phyloP scores from a whole-genome alignment of 64 coral and sea anemone genomes.

The Porites australiensis region DNA sequence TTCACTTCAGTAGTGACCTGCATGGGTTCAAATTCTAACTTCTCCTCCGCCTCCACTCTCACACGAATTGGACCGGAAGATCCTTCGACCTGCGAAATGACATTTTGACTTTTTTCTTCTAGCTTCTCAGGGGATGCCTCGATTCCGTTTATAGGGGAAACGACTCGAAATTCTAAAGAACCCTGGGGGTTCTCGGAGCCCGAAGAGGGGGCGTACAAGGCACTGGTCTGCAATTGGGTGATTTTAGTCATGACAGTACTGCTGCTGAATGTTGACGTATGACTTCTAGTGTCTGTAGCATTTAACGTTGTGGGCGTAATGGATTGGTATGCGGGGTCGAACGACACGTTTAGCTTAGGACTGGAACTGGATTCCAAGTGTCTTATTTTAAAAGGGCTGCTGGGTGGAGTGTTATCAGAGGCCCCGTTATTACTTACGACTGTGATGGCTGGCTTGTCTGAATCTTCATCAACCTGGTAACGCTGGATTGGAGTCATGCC shows the following conservation, averaged over 20 bases:
- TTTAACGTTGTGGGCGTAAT: slow-evolving; percentile 34
- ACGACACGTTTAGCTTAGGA: not conserved
- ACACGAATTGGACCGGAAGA: slow-evolving; percentile 38
- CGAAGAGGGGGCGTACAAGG: not conserved
- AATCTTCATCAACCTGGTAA: slow-evolving; percentile 29
- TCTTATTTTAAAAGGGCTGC: slow-evolving; percentile 2
- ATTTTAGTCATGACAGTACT: slow-evolving; percentile 29
- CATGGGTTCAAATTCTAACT: slow-evolving; percentile 45
- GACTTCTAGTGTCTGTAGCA: slow-evolving; percentile 54
- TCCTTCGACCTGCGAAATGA: slow-evolving; percentile 50
- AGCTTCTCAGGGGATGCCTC: not conserved
- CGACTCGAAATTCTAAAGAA: not conserved
- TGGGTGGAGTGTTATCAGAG: slow-evolving; percentile 6
- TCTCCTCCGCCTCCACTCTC: slow-evolving; percentile 41
- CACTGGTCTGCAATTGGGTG: slow-evolving; percentile 39
- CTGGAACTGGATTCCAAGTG: slow-evolving; percentile 30
- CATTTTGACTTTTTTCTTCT: slow-evolving; percentile 35
- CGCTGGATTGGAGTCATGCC: slow-evolving; percentile 52
- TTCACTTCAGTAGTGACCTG: slow-evolving; percentile 6
- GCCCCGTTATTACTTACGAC: slow-evolving; percentile 42
- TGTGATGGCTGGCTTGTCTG: slow-evolving; percentile 17
- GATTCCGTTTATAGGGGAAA: not conserved
- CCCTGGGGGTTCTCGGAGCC: not conserved
- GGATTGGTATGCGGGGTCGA: slow-evolving; percentile 19
- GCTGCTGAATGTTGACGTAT: slow-evolving; percentile 16